phyloP scores from a whole-genome alignment of 1,140 invertebrate genomes.

The Psix sp. region DNA sequence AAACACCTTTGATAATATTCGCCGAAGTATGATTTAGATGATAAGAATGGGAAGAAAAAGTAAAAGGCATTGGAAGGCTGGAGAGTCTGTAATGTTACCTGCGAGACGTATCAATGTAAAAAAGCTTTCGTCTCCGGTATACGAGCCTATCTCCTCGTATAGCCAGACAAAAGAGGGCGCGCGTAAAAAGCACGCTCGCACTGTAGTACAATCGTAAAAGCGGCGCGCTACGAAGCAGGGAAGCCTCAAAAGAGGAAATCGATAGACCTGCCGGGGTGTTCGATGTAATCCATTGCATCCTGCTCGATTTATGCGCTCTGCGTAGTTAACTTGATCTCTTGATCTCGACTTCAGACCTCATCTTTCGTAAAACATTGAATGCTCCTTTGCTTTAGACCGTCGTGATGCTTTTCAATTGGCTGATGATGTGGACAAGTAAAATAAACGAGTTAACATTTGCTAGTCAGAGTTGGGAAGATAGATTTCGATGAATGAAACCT shows the following conservation, averaged over 20 bases:
- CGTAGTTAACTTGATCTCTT: constrained; percentile 47
- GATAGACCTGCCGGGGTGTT: constrained; percentile 57
- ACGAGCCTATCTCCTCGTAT: constrained; percentile 46
- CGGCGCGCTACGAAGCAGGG: constrained; percentile 31
- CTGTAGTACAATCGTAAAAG: constrained; percentile 59
- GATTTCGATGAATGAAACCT: too few species aligned
- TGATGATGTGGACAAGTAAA: too few species aligned
- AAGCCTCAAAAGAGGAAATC: constrained; percentile 62
- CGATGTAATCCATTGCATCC: constrained; percentile 59
- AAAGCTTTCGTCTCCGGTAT: constrained; percentile 52
- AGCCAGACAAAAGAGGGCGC: constrained; percentile 45
- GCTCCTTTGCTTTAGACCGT: too few species aligned
- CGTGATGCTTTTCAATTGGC: too few species aligned
- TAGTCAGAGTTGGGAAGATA: too few species aligned
- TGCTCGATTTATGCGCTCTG: constrained; percentile 55
- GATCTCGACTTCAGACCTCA: constrained; percentile 38
- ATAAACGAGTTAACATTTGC: too few species aligned
- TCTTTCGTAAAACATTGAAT: constrained; percentile 29
- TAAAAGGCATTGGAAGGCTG: constrained; percentile 31
- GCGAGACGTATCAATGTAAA: constrained; percentile 53
- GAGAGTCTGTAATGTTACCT: constrained; percentile 51
- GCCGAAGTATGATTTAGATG: constrained; percentile 29
- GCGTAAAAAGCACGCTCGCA: constrained; percentile 56
- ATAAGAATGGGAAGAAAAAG: constrained; percentile 10
- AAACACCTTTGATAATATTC: too few species aligned